A percentile compares a stretch with the other conserved stretches of the same genome.
Evolutionary conservation across 2,113 vertebrate genomes (phyloP).

Genomic region (Ancistrus triradiatus): DNA sequence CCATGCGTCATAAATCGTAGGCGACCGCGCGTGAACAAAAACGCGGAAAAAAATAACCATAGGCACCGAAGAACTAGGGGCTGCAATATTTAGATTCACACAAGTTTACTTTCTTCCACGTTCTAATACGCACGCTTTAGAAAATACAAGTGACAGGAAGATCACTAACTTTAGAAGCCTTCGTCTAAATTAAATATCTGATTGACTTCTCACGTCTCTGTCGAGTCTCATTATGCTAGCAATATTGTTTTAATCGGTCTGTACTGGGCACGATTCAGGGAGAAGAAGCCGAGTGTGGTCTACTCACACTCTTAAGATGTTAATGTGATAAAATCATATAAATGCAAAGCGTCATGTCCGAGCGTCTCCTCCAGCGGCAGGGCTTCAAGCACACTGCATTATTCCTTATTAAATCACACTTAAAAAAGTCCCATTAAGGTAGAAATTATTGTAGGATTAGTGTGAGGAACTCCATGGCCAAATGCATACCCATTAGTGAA

Average conservation of each 20-base stretch:
- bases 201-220: conserved; percentile 18
- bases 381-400: neutral
- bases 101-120: neutral
- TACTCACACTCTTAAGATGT: neutral
- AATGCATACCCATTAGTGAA: too few relatives aligned
- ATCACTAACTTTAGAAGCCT: conserved; percentile 2
- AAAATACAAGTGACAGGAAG: too few relatives aligned
- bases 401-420: conserved; percentile 27
- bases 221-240: neutral
- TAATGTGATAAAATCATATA: conserved; percentile 7
- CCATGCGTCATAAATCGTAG: conserved; percentile 16
- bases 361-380: conserved; percentile 7
- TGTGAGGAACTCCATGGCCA: too few relatives aligned
- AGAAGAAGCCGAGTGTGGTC: neutral
- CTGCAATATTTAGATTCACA: conserved; percentile 33
- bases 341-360: conserved; percentile 23
- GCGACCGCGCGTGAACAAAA: conserved; percentile 17
- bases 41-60: conserved; percentile 30
- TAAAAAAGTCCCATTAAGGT: conserved; percentile 15
- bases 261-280: neutral
- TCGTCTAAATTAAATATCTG: conserved; percentile 32
- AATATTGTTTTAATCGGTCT: conserved; percentile 1
- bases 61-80: conserved; percentile 18
- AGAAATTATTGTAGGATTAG: neutral
- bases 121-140: neutral